Evolutionary conservation across 2,888 invertebrate species (phyloP), one percentile per base, ranked within the genome.

Genomic region (Nephrotoma flavescens): DNA sequence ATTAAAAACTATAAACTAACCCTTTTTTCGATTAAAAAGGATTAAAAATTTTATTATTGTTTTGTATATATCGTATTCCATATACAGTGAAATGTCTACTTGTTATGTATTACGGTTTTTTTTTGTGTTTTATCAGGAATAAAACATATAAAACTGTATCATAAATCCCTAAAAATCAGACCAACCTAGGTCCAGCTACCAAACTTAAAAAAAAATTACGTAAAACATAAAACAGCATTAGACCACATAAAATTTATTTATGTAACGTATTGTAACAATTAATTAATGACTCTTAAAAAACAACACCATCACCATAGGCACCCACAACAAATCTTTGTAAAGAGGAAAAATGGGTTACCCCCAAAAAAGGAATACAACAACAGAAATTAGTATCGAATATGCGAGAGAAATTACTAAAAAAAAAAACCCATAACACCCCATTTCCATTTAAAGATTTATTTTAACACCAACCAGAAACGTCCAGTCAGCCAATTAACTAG

Each of bases 401-500:
- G 31, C 19, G 9, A 31, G 71, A 71, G 12, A 12, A 47, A 12
- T 12, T 9, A 47, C 47, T 9, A 57, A 57, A 31, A 31, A 57
- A 52, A 52, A 52, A 15, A 57, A 7, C 52, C n/a, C 52, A 57
- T 15, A 57, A 31, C 71, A 9, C 71, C 71, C 11, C 19, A 44
- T 31, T 9, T 31, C 71, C 71, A 71, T 3, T 9, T 2, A 71
- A 31, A 71, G 71, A 71, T 71, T 71, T 71, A 71, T 71, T 71
- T 71, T 71, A 71, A 71, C 71, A 71, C 71, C 71, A 71, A 31
- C 31, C 31, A 71, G 84, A 84, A 84, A 84, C 41, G 84, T 84
- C 84, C 84, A 84, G 84, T 41, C 84, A 84, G 84, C 84, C 84
- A 84, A 84, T 84, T 84, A 84, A 84, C 84, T 84, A 42, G 84